Evolutionary conservation across 2,888 invertebrate genomes (phyloP).

Genomic region (Eupeodes luniger): DNA sequence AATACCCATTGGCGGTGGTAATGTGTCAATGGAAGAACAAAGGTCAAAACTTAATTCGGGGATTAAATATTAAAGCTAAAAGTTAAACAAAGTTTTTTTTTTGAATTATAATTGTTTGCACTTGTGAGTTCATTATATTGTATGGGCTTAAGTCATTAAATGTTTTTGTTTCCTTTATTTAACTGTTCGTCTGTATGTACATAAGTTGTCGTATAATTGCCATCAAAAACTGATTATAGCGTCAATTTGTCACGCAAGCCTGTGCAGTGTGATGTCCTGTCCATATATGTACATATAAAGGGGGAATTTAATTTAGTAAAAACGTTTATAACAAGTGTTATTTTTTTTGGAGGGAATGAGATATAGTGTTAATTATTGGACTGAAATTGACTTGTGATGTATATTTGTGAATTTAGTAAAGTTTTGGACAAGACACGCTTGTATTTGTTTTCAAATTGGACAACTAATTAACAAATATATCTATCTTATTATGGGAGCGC

Average conservation of each 20-base stretch:
- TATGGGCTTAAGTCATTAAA: conserved; percentile 44
- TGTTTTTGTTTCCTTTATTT: neutral
- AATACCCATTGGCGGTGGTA: neutral
- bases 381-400: neutral
- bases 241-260: conserved; percentile 36
- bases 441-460: no score
- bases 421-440: no score
- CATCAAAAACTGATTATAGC: conserved; percentile 45
- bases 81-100: conserved; percentile 4
- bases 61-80: neutral
- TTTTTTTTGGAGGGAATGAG: neutral
- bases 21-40: no score
- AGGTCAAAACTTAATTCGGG: neutral
- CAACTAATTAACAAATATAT: no score
- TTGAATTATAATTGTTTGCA: conserved; percentile 2
- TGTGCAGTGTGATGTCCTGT: neutral
- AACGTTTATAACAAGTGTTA: conserved; percentile 23
- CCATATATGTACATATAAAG: no score
- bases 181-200: neutral
- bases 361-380: neutral
- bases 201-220: conserved; percentile 41
- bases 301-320: neutral
- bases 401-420: neutral
- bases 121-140: conserved; percentile 35
- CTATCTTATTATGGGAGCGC: no score